Percentiles rank a stretch among this genome's conserved stretches.
Conservation (phyloP, 2,113 vertebrate species). For the Otis tarda region DNA sequence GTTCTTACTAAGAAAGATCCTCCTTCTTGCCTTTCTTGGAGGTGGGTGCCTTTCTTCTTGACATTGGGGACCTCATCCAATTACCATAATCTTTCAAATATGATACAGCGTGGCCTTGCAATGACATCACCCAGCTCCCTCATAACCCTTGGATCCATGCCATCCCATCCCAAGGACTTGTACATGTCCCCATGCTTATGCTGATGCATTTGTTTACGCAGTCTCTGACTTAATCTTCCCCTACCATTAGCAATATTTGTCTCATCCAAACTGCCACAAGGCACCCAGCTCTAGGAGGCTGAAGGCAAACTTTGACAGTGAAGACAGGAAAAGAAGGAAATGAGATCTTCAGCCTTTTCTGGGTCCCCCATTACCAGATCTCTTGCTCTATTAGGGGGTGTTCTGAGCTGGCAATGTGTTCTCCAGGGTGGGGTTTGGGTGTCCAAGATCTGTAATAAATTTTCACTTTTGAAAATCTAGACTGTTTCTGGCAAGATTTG, state of each 20-base stretch:
- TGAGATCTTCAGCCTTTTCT: not conserved
- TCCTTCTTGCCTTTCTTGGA: not conserved
- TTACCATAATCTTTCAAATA: not conserved
- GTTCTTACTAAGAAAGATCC: not conserved
- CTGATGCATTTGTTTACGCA: not conserved
- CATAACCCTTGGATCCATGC: not conserved
- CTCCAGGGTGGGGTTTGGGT: not conserved
- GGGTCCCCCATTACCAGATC: not conserved
- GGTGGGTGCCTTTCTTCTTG: not conserved
- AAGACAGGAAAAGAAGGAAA: not conserved
- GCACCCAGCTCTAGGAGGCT: not conserved
- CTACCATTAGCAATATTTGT: not conserved
- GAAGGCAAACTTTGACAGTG: not conserved
- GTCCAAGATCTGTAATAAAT: not conserved
- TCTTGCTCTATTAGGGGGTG: not conserved
- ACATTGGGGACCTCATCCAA: not conserved
- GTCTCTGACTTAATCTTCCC: not conserved
- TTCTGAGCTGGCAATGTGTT: not conserved
- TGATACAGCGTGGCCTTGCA: not conserved
- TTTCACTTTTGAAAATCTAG: not conserved
- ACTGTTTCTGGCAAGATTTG: not conserved
- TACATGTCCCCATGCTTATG: not conserved
- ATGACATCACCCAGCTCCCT: not conserved
- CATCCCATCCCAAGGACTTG: conserved; percentile 14
- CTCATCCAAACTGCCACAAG: not conserved